Conservation (phyloP, 2,888 invertebrate species). For the Tetropium fuscum region DNA sequence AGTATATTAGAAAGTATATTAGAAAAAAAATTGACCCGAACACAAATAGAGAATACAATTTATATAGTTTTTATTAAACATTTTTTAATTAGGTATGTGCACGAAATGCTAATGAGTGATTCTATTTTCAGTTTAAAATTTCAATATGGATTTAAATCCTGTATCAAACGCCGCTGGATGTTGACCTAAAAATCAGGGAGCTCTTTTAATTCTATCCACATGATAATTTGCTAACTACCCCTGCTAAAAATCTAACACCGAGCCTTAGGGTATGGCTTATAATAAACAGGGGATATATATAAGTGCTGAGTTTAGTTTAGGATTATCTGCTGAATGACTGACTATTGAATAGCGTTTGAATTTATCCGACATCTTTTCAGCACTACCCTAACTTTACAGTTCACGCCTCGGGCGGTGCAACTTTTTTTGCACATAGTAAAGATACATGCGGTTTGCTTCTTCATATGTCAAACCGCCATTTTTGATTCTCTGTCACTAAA, state of each 20-base stretch:
- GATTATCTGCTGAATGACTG: constrained; percentile 53
- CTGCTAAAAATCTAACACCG: constrained; percentile 20
- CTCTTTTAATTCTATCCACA: constrained; percentile 38
- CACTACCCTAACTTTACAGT: constrained; percentile 27
- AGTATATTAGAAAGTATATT: too few relatives aligned
- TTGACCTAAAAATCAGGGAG: constrained; percentile 45
- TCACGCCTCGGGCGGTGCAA: constrained; percentile 47
- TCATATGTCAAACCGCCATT: constrained; percentile 44
- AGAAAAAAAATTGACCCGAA: too few relatives aligned
- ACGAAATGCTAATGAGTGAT: too few relatives aligned
- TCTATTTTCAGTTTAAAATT: too few relatives aligned
- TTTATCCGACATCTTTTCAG: constrained; percentile 43
- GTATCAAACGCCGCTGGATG: constrained; percentile 30
- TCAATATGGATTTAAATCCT: too few relatives aligned
- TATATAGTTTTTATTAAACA: too few relatives aligned
- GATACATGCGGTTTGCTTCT: constrained; percentile 48
- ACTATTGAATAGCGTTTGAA: constrained; percentile 48
- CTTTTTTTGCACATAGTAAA: constrained; percentile 43
- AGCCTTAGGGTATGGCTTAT: constrained; percentile 15
- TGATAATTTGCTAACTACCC: constrained; percentile 34
- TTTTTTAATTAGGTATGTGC: too few relatives aligned
- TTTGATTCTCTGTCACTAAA: too few relatives aligned
- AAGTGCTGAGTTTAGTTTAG: constrained; percentile 52
- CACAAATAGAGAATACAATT: too few relatives aligned
- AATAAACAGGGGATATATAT: constrained; percentile 38